Conservation (phyloP, 2,888 invertebrate species). For the Microctonus aethiopoides region DNA sequence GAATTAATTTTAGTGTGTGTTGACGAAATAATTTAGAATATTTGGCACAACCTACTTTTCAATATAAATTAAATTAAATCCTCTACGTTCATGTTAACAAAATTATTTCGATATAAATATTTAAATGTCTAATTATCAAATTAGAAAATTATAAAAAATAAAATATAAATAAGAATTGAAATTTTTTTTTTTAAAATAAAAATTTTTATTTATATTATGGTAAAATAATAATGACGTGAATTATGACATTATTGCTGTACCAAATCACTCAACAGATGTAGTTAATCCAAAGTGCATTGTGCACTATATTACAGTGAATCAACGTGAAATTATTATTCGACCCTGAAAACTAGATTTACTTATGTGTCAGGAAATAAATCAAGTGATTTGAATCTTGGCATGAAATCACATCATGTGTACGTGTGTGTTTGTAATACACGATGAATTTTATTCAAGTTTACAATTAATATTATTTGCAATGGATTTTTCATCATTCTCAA, state of each 20-base stretch:
- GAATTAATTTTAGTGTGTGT: constrained; percentile 13
- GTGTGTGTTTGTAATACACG: too few species aligned
- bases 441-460: not conserved
- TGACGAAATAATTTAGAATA: constrained; percentile 20
- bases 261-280: constrained; percentile 5
- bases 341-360: constrained; percentile 16
- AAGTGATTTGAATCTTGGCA: constrained; percentile 26
- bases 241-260: not conserved
- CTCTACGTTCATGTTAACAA: not conserved
- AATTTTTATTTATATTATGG: not conserved
- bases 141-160: not conserved
- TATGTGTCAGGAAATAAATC: constrained; percentile 13
- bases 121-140: not conserved
- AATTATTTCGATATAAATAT: not conserved
- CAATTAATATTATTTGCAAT: not conserved
- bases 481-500: not conserved
- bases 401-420: not conserved
- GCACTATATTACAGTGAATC: not conserved
- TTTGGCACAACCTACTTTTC: constrained; percentile 25
- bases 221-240: not conserved
- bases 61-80: not conserved
- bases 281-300: not conserved
- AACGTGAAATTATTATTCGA: constrained; percentile 26
- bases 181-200: not conserved
- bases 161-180: too few species aligned